Evolutionary conservation across 2,888 invertebrate species (phyloP).

Genomic region (Deroplatys truncata): DNA sequence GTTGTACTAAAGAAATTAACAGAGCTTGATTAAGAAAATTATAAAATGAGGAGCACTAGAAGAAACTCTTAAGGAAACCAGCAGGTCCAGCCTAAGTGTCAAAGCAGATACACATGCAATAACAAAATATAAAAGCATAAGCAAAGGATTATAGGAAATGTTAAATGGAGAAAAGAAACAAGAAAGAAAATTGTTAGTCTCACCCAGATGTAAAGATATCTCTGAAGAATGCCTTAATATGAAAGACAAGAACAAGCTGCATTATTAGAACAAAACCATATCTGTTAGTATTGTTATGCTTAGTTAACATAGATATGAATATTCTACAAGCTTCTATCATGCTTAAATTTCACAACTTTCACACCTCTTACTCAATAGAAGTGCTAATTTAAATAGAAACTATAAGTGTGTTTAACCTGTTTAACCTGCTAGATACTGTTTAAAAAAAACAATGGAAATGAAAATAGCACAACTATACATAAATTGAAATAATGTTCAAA

Average conservation of each 20-base stretch:
- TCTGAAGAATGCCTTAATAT: background rate
- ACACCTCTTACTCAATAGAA: too few relatives aligned
- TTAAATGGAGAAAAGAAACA: slow-evolving; percentile 35
- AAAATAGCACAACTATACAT: background rate
- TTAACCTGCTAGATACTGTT: too few relatives aligned
- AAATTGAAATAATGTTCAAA: background rate
- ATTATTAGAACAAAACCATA: background rate
- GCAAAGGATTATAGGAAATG: slow-evolving; percentile 24
- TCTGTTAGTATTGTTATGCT: background rate
- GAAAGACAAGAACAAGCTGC: background rate
- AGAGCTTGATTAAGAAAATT: background rate
- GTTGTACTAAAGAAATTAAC: slow-evolving; percentile 38
- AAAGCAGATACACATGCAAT: slow-evolving; percentile 28
- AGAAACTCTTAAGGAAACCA: slow-evolving; percentile 93
- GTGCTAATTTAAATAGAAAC: too few relatives aligned
- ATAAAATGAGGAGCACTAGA: slow-evolving; percentile 52
- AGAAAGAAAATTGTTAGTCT: slow-evolving; percentile 23
- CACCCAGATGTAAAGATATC: background rate
- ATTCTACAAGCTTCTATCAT: background rate
- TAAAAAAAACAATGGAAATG: too few relatives aligned
- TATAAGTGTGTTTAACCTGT: too few relatives aligned
- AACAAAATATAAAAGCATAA: slow-evolving; percentile 23
- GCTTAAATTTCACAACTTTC: background rate
- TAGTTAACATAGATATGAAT: background rate
- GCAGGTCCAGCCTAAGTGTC: slow-evolving; percentile 77